Evolutionary conservation across 2,113 vertebrate species (phyloP).

Genomic region (Rhynchomys soricoides): DNA sequence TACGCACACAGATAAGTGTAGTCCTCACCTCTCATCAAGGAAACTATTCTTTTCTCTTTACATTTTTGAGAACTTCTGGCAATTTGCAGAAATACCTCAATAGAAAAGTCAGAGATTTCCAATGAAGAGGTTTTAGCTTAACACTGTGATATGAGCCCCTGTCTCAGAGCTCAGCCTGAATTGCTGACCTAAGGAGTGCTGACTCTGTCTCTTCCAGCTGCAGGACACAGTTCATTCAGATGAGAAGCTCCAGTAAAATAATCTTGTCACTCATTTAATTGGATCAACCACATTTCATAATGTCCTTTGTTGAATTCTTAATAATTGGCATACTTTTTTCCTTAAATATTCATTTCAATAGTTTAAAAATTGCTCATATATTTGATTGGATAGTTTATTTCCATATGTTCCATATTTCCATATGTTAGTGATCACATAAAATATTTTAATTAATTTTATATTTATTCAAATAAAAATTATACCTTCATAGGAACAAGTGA

Average conservation of each 20-base stretch:
- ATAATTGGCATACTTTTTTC: neutral
- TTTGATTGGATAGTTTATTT: neutral
- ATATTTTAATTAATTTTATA: neutral
- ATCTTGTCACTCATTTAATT: neutral
- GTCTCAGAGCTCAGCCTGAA: neutral
- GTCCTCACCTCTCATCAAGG: neutral
- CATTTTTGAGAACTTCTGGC: neutral
- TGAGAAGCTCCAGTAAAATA: neutral
- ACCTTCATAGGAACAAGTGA: neutral
- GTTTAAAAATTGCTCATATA: neutral
- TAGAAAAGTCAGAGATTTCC: neutral
- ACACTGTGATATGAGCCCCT: too few species aligned
- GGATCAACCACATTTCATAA: neutral
- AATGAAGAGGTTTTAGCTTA: neutral
- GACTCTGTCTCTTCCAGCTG: neutral
- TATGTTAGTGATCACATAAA: neutral
- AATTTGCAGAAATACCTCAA: neutral
- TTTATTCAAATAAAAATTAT: neutral
- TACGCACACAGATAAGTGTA: neutral
- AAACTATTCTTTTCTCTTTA: neutral
- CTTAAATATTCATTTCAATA: neutral
- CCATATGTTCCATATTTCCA: neutral
- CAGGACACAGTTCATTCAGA: neutral
- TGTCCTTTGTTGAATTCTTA: neutral
- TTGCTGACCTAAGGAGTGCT: neutral